Evolutionary conservation across 2,797 vertebrate species (phyloP).

Genomic region (Manis javanica): DNA sequence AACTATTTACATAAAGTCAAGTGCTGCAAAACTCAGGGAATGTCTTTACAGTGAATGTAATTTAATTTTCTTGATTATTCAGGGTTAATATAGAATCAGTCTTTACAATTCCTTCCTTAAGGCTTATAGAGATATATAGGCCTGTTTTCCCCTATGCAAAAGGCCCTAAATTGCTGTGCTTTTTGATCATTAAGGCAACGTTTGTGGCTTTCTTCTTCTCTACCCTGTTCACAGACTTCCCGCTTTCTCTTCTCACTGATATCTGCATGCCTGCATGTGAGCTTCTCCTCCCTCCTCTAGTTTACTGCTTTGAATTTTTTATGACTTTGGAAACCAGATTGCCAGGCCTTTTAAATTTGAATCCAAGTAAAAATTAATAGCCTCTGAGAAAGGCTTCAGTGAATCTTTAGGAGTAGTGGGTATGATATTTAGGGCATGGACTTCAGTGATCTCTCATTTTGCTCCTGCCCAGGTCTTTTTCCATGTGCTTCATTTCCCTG

Average conservation of each 20-base stretch:
- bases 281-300: slow-evolving; percentile 24
- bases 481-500: not conserved
- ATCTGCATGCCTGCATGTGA: not conserved
- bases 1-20: slow-evolving; percentile 49
- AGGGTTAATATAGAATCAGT: slow-evolving; percentile 13
- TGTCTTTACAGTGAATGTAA: slow-evolving; percentile 36
- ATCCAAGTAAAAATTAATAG: slow-evolving; percentile 68
- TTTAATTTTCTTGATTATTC: slow-evolving; percentile 54
- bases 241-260: slow-evolving; percentile 31
- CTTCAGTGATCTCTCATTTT: not conserved
- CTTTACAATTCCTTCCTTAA: slow-evolving; percentile 29
- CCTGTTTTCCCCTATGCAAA: not conserved
- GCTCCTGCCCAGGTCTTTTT: slow-evolving; percentile 11
- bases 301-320: slow-evolving; percentile 66
- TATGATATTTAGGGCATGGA: not conserved
- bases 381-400: slow-evolving; percentile 36
- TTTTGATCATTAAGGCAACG: slow-evolving; percentile 34
- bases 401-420: slow-evolving; percentile 25
- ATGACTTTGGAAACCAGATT: slow-evolving; percentile 58
- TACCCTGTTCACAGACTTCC: not conserved
- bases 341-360: slow-evolving; percentile 42
- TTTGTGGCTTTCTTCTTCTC: not conserved
- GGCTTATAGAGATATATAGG: not conserved
- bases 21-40: slow-evolving; percentile 9
- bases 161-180: not conserved